Percentiles rank a stretch among this genome's conserved stretches.
Conservation (phyloP, 2,888 invertebrate genomes). For the Phortica magna region DNA sequence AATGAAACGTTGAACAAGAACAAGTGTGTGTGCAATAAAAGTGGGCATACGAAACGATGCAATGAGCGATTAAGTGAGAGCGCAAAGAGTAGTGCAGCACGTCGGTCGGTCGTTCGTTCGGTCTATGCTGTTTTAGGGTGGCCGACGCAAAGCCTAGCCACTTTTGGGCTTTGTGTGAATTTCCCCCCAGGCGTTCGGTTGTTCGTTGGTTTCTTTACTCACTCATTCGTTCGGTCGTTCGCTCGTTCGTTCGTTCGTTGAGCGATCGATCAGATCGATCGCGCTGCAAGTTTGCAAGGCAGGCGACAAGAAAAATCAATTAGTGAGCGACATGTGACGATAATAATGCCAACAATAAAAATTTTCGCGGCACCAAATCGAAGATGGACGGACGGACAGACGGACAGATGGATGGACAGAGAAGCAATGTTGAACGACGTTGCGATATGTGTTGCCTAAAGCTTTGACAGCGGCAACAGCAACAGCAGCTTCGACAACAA, state of each 20-base stretch:
- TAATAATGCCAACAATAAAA: conserved; percentile 76
- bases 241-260: conserved; percentile 9
- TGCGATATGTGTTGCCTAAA: conserved; percentile 1
- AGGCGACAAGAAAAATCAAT: conserved; percentile 79
- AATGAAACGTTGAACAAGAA: conserved; percentile 41
- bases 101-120: background rate
- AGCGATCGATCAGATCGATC: conserved; percentile 44
- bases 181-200: conserved; percentile 29
- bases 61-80: background rate
- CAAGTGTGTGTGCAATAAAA: conserved; percentile 53
- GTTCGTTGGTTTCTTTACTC: conserved; percentile 33
- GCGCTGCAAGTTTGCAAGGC: conserved; percentile 54
- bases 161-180: no score
- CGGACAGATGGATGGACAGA: conserved; percentile 35
- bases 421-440: conserved; percentile 12
- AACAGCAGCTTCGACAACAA: conserved; percentile 36
- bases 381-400: conserved; percentile 43
- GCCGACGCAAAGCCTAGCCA: background rate
- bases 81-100: background rate
- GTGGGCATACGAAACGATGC: conserved; percentile 55
- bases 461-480: conserved; percentile 31
- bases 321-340: conserved; percentile 78
- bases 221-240: conserved; percentile 25
- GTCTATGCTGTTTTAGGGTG: conserved; percentile 12
- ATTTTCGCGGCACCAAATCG: conserved; percentile 52